phyloP scores from a whole-genome alignment of 2,113 vertebrate genomes.

The Dicrurus megarhynchus region DNA sequence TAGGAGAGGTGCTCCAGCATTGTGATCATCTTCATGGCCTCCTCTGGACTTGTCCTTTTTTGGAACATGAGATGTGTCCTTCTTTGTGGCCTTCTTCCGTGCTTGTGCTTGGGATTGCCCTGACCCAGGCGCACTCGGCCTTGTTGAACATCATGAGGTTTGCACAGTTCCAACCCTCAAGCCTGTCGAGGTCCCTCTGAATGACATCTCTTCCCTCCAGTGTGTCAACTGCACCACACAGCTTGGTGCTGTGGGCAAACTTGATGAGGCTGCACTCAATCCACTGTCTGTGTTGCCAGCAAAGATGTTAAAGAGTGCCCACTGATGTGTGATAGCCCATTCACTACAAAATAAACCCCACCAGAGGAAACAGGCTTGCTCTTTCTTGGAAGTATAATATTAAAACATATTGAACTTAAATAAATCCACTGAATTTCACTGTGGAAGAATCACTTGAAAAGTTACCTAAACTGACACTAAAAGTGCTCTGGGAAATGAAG shows the following conservation, averaged over 20 bases:
- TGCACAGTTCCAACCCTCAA: not conserved
- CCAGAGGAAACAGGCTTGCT: not conserved
- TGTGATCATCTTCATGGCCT: not conserved
- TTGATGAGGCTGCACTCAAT: not conserved
- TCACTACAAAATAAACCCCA: not conserved
- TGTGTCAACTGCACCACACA: accelerated
- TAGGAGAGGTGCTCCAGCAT: not conserved
- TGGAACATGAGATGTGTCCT: not conserved
- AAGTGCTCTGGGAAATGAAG: slow-evolving; percentile 2
- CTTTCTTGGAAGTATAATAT: not conserved
- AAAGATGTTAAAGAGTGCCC: not conserved
- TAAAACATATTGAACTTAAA: slow-evolving; percentile 9
- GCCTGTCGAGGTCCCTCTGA: not conserved
- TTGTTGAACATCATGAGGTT: not conserved
- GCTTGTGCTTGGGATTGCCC: not conserved
- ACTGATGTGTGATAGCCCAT: not conserved
- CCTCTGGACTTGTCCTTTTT: not conserved
- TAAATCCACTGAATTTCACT: not conserved
- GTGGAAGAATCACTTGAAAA: not conserved
- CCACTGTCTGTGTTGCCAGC: not conserved
- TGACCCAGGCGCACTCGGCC: accelerated
- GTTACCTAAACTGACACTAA: slow-evolving; percentile 24
- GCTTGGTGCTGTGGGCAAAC: not conserved
- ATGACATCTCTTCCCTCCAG: not conserved
- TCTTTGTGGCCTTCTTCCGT: too few relatives aligned